Conservation (phyloP, 2,888 invertebrate genomes). For the Caenorhabditis zanzibari region DNA sequence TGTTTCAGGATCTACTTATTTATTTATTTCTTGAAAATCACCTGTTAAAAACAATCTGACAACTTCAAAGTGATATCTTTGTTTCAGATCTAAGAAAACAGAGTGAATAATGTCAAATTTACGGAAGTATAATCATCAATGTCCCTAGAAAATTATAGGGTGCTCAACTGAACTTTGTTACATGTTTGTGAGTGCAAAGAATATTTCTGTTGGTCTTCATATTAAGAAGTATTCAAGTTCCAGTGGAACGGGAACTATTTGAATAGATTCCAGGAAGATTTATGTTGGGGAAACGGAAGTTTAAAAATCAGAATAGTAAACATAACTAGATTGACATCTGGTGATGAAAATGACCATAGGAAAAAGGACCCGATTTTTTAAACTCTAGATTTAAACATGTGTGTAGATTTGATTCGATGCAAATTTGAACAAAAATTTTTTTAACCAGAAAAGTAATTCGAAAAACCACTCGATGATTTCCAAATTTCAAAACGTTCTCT, state of each 20-base stretch:
- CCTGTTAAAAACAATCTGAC: constrained; percentile 9
- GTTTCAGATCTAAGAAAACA: neutral
- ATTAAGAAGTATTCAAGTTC: too few species aligned
- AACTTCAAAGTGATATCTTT: neutral
- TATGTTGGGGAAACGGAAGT: neutral
- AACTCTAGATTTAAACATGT: too few species aligned
- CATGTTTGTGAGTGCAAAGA: neutral
- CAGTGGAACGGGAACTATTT: neutral
- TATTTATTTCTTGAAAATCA: constrained; percentile 2
- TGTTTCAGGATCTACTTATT: constrained; percentile 14
- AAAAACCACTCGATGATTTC: too few species aligned
- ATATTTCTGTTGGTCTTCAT: neutral
- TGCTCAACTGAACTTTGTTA: neutral
- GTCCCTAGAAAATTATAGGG: neutral
- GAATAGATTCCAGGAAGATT: neutral
- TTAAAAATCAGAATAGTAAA: neutral
- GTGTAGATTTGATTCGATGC: too few species aligned
- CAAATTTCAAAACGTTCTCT: too few species aligned
- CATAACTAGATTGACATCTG: neutral
- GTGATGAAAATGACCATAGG: neutral
- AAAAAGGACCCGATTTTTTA: too few species aligned
- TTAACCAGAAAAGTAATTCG: too few species aligned
- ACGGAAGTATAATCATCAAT: neutral
- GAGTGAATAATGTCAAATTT: neutral
- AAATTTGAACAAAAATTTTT: too few species aligned